Base-by-base conservation (phyloP, 2,888 invertebrate genomes). In the Amphimallon solstitiale region DNA sequence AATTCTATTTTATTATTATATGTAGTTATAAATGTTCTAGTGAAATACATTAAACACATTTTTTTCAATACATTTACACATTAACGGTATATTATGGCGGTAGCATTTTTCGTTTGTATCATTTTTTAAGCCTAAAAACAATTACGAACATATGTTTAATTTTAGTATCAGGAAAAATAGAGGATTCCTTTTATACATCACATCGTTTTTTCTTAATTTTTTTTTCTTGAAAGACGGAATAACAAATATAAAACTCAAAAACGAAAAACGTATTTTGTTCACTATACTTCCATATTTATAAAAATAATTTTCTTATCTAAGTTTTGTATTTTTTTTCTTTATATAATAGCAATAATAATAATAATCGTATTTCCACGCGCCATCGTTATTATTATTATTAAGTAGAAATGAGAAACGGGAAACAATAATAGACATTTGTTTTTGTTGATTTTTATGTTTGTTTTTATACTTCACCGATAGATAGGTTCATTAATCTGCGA, bases 401-500 rank as follows among this genome's bases (percentile, higher is more conserved):
- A 43, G 61, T 60, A 64, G 54, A 64, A 54, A 43, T 45, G 46
- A 35, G 56, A 63, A 56, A 46, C n/a, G 62, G 51, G 45, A 43
- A 59, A 59, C 43, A 56, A 21, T 59, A 59, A 45, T 43, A 64
- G 46, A 64, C 38, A 52, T 21, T 34, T 19, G 23, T 40, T 38
- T 52, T 46, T 63, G 54, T 63, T 48, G 45, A 40, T 52, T 52
- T 19, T 23, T 10, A 1, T 21, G 10, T 14, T 14, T 2, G 21
- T 10, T 51, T n/a, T 21, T 37, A 48, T 56, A 46, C 64, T 56
- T 64, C 48, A 40, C 48, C 46, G 34, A 51, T 60, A 51, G 48
- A 46, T 17, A n/a, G n/a, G n/a, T 40, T 66, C 43, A 46, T 38
- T 52, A 69, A 68, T 68, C 70, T 64, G 56, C 56, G 68, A 71